A percentile compares a stretch with the other conserved stretches of the same genome.
phyloP scores from a whole-genome alignment of 2,888 invertebrate genomes.

The Pegoplata infirma region DNA sequence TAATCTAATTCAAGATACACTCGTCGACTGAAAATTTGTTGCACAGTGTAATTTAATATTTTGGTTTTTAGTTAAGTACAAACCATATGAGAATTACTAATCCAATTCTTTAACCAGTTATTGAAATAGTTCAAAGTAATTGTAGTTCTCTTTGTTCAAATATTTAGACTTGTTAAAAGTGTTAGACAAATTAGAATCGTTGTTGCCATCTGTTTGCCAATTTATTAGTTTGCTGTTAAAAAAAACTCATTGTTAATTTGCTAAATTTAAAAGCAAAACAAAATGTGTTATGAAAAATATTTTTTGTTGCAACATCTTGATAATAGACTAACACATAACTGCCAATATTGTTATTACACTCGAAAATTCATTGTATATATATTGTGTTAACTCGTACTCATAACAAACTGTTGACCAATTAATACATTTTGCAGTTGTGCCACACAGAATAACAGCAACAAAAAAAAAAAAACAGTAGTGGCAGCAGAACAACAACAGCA shows the following conservation, averaged over 20 bases:
- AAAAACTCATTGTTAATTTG: conserved; percentile 22
- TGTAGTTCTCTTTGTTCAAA: neutral
- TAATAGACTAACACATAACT: conserved; percentile 32
- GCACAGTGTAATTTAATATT: too few species aligned
- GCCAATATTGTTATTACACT: conserved; percentile 42
- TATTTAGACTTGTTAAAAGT: neutral
- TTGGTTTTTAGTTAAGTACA: too few species aligned
- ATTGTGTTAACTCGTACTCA: neutral
- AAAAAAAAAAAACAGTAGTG: neutral
- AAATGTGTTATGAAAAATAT: conserved; percentile 39
- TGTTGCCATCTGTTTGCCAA: neutral
- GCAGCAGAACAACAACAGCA: conserved; percentile 4
- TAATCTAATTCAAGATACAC: too few species aligned
- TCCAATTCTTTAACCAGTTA: too few species aligned
- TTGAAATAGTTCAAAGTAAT: neutral
- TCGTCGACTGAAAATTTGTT: too few species aligned
- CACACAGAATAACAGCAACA: conserved; percentile 38
- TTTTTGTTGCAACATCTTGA: conserved; percentile 45
- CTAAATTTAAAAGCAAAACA: conserved; percentile 1
- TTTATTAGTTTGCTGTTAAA: neutral
- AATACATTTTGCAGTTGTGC: conserved; percentile 64
- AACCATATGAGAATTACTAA: neutral
- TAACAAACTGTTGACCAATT: conserved; percentile 69
- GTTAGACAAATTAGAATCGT: conserved; percentile 11
- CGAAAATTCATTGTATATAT: neutral